Evolutionary conservation across 2,113 vertebrate genomes (phyloP), one percentile per base, ranked within the genome.

Genomic region (Diphyllodes magnificus): DNA sequence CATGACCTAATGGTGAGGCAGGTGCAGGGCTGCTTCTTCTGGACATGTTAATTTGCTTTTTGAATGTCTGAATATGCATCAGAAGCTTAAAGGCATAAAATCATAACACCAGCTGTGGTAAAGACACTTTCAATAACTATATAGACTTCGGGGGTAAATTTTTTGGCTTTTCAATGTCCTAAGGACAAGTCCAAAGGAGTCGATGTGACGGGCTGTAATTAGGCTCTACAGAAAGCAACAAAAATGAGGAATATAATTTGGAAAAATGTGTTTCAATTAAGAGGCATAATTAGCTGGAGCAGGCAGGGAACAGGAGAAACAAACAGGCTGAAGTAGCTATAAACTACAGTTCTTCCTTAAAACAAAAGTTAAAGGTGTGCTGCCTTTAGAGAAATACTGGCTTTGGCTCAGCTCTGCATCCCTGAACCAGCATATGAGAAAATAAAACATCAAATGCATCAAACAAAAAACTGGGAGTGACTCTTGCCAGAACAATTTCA

Each of bases 71-170:
- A 96, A 96, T 96, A 94, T 96, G 93, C 94, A 96, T 83, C 90
- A 96, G 92, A 86, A 96, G 90, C 90, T 96, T 88, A 92, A 81
- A 96, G 93, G 94, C 94, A 96, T 49, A 78, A 94, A 95, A 90
- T 60, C 79, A 18, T 85, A 80, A 42, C 85, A 81, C 31, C 71
- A 60, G 56, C 76, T 94, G 92, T 64, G 87, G 96, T 40, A 20
- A 83, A 92, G 51, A 20, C 63, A 57, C 85, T 94, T 93, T 56
- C 85, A 96, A 35, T 80, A 95, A 90, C 82, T 66, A 85, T 90
- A 86, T 28, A 77, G 75, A 96, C 92, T 95, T 65, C 6, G 14
- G 69, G 87, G 93, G 85, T 60, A 70, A 44, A 15, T 51, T 70
- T 64, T 82, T 82, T 76, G 60, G 47, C 72, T 90, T 90, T 68